These are phyloP conservation scores for Eilema depressum DNA, from an alignment of 2,888 invertebrate species.

Conservation along the genomic window DNA sequence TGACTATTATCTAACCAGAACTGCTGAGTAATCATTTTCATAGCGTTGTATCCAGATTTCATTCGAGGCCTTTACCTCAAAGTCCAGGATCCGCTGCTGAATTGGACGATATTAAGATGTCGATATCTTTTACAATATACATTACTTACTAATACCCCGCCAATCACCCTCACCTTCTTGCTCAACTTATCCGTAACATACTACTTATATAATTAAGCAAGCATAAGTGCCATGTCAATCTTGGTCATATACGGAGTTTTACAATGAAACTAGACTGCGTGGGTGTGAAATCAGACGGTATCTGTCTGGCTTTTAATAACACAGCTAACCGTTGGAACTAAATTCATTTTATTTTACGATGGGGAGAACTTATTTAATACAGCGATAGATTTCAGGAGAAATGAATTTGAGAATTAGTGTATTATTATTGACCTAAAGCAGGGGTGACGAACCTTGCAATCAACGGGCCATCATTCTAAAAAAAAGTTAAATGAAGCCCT, in stretches of 20 bases:
- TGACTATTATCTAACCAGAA: too few species aligned
- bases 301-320: constrained; percentile 43
- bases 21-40: too few species aligned
- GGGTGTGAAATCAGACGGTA: constrained; percentile 36
- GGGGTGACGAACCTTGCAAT: too few species aligned
- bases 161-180: not conserved
- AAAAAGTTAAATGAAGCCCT: too few species aligned
- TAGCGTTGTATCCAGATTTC: too few species aligned
- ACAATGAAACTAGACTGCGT: constrained; percentile 25
- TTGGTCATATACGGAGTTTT: constrained; percentile 11
- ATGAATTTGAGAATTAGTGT: constrained; percentile 1
- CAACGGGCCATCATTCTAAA: too few species aligned
- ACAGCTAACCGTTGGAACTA: constrained; percentile 29
- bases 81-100: too few species aligned
- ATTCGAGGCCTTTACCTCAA: too few species aligned
- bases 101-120: too few species aligned
- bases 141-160: not conserved
- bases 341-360: constrained; percentile 45
- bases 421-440: constrained; percentile 22
- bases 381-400: constrained; percentile 28
- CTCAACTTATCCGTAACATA: not conserved
- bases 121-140: too few species aligned
- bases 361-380: constrained; percentile 12
- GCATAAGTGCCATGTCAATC: not conserved
- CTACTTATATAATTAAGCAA: not conserved